These are phyloP conservation scores for Sciaenops ocellatus DNA, from an alignment of 2,797 vertebrate species.

Conservation along the genomic window DNA sequence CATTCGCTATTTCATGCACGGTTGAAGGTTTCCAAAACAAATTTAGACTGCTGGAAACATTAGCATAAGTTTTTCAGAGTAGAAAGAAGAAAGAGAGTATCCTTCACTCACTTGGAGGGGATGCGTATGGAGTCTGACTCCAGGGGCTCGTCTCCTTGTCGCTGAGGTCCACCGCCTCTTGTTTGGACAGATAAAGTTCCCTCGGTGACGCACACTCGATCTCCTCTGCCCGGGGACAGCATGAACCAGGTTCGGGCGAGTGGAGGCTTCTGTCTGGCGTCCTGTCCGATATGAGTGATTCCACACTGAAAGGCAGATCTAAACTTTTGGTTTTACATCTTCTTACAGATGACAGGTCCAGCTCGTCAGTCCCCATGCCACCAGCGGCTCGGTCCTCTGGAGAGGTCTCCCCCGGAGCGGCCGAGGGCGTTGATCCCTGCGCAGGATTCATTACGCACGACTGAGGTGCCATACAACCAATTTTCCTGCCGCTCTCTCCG, in stretches of 20 bases:
- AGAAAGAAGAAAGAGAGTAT: not conserved
- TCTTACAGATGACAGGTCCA: conserved; percentile 75
- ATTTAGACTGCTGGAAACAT: not conserved
- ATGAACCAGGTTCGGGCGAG: conserved; percentile 59
- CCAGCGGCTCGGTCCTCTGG: conserved; percentile 67
- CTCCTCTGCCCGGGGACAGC: conserved; percentile 67
- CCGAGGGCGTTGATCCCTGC: conserved; percentile 79
- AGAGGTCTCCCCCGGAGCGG: conserved; percentile 72
- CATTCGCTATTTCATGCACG: not conserved
- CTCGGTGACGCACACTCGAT: conserved; percentile 74
- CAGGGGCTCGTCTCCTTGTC: conserved; percentile 80
- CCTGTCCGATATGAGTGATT: conserved; percentile 87
- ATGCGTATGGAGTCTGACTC: conserved; percentile 79
- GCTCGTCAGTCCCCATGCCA: conserved; percentile 71
- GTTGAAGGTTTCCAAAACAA: not conserved
- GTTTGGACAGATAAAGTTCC: conserved; percentile 71
- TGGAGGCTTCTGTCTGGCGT: conserved; percentile 68
- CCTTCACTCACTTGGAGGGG: conserved; percentile 86
- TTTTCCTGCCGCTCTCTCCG: conserved; percentile 53
- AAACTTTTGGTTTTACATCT: conserved; percentile 79
- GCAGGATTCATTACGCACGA: conserved; percentile 87
- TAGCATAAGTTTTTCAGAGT: not conserved
- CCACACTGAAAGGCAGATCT: conserved; percentile 89
- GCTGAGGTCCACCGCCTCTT: conserved; percentile 75
- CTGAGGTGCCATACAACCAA: conserved; percentile 88